Evolutionary conservation across 2,888 invertebrate species (phyloP).

Genomic region (Cephonodes hylas): DNA sequence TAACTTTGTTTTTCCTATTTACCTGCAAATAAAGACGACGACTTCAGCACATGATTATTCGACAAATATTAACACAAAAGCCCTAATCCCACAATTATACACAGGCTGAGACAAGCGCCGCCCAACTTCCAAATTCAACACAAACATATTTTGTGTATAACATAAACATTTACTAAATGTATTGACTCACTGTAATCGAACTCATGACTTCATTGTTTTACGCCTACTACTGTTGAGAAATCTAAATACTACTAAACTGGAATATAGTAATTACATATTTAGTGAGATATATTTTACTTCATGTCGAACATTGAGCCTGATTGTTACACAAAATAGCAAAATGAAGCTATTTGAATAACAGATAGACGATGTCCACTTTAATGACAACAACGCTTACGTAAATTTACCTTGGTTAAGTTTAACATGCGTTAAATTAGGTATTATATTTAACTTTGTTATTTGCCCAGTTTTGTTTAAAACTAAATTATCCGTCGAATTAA

Average conservation of each 20-base stretch:
- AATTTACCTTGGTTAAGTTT: neutral
- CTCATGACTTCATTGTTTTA: too few species aligned
- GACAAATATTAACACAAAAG: neutral
- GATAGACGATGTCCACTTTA: neutral
- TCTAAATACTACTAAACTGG: too few species aligned
- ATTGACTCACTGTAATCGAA: too few species aligned
- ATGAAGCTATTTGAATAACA: neutral
- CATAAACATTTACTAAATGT: neutral
- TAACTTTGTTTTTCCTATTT: conserved; percentile 73
- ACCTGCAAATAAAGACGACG: conserved; percentile 50
- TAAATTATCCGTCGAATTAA: neutral
- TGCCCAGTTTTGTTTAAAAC: neutral
- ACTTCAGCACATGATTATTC: neutral
- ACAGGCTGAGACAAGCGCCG: too few species aligned
- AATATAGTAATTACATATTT: too few species aligned
- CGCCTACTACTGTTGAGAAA: too few species aligned
- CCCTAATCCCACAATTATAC: too few species aligned
- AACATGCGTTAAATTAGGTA: neutral
- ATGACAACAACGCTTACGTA: neutral
- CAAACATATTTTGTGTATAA: neutral
- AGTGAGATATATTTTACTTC: neutral
- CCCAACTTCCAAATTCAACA: too few species aligned
- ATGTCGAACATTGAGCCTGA: neutral
- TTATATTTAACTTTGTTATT: neutral
- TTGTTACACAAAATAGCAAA: neutral